Percentiles rank a stretch among this genome's conserved stretches.
These are phyloP conservation scores for Zoroaster sp. DNA, from an alignment of 53 echinoderm and acorn worm genomes.

Conservation along the genomic window DNA sequence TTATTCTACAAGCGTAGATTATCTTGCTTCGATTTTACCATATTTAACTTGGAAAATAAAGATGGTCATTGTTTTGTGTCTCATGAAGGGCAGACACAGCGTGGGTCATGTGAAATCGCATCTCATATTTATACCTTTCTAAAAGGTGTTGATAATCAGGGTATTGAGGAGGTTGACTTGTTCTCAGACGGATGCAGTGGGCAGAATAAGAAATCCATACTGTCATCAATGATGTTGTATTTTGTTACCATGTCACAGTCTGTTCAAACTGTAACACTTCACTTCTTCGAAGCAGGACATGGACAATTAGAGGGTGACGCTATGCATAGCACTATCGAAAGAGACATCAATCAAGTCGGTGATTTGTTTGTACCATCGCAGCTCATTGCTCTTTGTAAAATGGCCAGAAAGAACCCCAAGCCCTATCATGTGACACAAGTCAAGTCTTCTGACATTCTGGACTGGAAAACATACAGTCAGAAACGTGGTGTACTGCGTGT, in stretches of 20 bases:
- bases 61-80: slow-evolving; percentile 9
- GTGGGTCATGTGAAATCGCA: slow-evolving; percentile 38
- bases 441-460: slow-evolving; percentile 17
- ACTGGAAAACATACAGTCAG: slow-evolving; percentile 10
- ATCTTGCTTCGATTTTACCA: slow-evolving; percentile 25
- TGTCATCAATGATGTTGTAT: slow-evolving; percentile 21
- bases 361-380: slow-evolving; percentile 19
- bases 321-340: slow-evolving; percentile 46
- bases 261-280: background rate
- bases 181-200: slow-evolving; percentile 48
- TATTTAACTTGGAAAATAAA: slow-evolving; percentile 12
- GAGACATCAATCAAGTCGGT: background rate
- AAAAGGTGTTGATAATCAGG: background rate
- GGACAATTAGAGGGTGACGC: slow-evolving; percentile 47
- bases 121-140: slow-evolving; percentile 5
- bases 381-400: background rate
- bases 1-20: slow-evolving; percentile 22
- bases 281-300: slow-evolving; percentile 30
- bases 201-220: slow-evolving; percentile 35
- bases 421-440: background rate
- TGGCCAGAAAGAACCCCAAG: slow-evolving; percentile 20
- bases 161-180: background rate
- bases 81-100: slow-evolving; percentile 1
- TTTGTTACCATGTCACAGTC: slow-evolving; percentile 2
- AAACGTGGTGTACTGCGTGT: background rate